A percentile compares a stretch with the other conserved stretches of the same genome.
Conservation (phyloP, 1,140 invertebrate species). For the Pachypeltis micranthus region DNA sequence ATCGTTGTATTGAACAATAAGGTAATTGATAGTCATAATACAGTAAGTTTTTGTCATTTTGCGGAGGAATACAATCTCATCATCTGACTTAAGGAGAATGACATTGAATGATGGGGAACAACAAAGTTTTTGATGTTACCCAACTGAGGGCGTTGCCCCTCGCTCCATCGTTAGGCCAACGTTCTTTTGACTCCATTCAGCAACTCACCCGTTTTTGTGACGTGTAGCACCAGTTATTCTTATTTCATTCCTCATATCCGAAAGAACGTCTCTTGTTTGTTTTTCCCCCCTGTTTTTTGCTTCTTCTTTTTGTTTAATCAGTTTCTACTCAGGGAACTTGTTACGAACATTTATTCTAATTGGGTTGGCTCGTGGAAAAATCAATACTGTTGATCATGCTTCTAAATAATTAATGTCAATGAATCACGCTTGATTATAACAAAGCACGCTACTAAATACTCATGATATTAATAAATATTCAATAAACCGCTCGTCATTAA, state of each 20-base stretch:
- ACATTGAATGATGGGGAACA: too few species aligned
- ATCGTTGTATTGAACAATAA: slow-evolving; percentile 54
- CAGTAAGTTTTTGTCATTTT: not conserved
- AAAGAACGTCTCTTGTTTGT: too few species aligned
- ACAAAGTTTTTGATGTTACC: not conserved
- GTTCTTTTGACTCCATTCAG: not conserved
- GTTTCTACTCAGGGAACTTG: too few species aligned
- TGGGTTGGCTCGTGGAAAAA: not conserved
- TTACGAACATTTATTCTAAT: too few species aligned
- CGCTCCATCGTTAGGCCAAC: not conserved
- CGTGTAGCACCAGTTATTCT: too few species aligned
- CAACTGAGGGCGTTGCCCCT: not conserved
- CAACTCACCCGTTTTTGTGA: not conserved
- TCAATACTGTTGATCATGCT: not conserved
- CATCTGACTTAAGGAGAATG: too few species aligned
- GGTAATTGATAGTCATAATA: not conserved
- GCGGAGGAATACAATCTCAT: not conserved
- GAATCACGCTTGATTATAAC: not conserved
- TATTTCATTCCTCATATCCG: too few species aligned
- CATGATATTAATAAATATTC: not conserved
- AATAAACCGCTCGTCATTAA: too few species aligned
- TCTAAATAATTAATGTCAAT: not conserved
- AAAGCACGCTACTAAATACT: not conserved
- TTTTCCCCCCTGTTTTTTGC: too few species aligned
- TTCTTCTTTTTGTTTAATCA: too few species aligned